A percentile compares a stretch with the other conserved stretches of the same genome.
Evolutionary conservation across 2,888 invertebrate species (phyloP).

Genomic region (Gastracanthus pulcherrimus): DNA sequence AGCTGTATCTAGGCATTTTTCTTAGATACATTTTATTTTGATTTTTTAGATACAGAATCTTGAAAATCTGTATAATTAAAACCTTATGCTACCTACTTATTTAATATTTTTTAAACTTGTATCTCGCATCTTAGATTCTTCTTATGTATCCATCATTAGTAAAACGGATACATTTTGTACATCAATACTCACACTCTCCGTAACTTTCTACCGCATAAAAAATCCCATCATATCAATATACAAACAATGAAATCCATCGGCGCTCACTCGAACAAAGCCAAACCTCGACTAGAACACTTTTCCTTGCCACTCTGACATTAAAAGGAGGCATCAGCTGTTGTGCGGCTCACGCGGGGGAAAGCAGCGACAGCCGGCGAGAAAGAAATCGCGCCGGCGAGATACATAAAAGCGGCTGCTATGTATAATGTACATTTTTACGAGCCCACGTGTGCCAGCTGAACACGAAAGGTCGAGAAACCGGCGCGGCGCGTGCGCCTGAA

Average conservation of each 20-base stretch:
- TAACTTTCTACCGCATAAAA: neutral
- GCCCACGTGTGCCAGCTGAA: neutral
- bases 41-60: too few species aligned
- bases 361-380: neutral
- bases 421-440: slow-evolving; percentile 3
- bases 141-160: too few species aligned
- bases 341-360: slow-evolving; percentile 34
- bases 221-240: neutral
- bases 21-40: too few species aligned
- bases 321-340: neutral
- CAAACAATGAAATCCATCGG: neutral
- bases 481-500: neutral
- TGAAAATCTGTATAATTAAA: neutral
- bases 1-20: too few species aligned
- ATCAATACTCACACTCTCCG: neutral
- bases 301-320: neutral
- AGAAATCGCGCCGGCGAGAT: neutral
- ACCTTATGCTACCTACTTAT: neutral
- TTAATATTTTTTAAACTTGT: too few species aligned
- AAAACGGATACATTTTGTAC: too few species aligned
- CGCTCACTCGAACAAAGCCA: neutral
- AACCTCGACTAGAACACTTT: neutral
- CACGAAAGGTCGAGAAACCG: slow-evolving; percentile 40
- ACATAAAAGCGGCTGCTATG: slow-evolving; percentile 2
- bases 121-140: too few species aligned